Conservation (phyloP, 2,113 vertebrate genomes). For the Lanius collurio region DNA sequence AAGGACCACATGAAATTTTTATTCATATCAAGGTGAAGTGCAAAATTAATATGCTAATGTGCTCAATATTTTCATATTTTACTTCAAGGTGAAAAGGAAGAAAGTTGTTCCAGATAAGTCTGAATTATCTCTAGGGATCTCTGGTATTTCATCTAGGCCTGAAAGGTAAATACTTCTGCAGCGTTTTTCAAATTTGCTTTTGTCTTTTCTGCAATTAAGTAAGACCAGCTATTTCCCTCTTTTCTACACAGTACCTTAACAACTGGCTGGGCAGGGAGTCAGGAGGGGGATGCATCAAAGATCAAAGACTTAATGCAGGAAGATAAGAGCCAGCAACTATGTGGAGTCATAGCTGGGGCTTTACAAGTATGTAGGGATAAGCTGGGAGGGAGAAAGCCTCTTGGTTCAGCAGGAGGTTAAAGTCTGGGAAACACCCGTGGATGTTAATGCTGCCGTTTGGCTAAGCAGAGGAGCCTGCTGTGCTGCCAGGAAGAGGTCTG, state of each 20-base stretch:
- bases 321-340: background rate
- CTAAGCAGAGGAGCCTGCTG: background rate
- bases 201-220: background rate
- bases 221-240: background rate
- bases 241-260: background rate
- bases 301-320: background rate
- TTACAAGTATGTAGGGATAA: background rate
- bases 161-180: conserved; percentile 72
- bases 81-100: conserved; percentile 71
- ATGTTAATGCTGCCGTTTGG: background rate
- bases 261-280: background rate
- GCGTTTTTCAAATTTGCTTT: background rate
- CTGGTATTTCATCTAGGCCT: conserved; percentile 46
- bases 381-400: background rate
- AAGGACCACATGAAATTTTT: background rate
- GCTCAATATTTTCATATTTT: conserved; percentile 54
- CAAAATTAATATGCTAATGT: conserved; percentile 44
- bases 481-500: background rate
- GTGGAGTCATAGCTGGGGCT: background rate
- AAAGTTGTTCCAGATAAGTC: conserved; percentile 68
- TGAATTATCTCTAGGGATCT: conserved; percentile 61
- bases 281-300: background rate
- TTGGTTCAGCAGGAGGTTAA: background rate
- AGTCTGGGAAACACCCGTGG: background rate
- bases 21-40: background rate